A percentile compares a stretch with the other conserved stretches of the same genome.
These are phyloP conservation scores for Thunnus thynnus DNA, from an alignment of 2,113 vertebrate genomes.

Conservation along the genomic window DNA sequence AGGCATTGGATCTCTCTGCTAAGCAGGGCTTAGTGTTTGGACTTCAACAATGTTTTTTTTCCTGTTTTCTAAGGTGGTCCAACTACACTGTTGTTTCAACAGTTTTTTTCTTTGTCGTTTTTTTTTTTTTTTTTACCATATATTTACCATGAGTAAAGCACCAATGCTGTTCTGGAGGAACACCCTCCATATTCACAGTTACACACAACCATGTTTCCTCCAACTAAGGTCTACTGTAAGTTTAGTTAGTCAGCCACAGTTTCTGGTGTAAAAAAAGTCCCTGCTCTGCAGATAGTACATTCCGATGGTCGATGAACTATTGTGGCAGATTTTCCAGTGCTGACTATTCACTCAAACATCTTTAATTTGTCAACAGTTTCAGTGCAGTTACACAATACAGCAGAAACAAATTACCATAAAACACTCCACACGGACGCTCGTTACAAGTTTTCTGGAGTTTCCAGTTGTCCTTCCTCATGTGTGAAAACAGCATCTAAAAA, in stretches of 20 bases:
- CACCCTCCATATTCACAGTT: not conserved
- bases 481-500: not conserved
- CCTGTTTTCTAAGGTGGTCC: constrained; percentile 45
- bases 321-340: too few species aligned
- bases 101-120: not conserved
- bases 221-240: not conserved
- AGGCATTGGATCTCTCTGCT: constrained; percentile 37
- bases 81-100: constrained; percentile 27
- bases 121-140: not conserved
- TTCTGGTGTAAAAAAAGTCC: not conserved
- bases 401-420: not conserved
- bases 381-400: too few species aligned
- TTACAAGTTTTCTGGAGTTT: too few species aligned
- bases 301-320: too few species aligned
- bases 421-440: not conserved
- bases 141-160: not conserved
- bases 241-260: not conserved
- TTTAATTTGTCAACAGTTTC: too few species aligned
- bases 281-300: not conserved
- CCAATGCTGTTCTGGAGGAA: not conserved
- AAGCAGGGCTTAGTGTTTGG: constrained; percentile 24
- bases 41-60: constrained; percentile 42
- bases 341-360: too few species aligned
- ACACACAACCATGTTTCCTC: constrained; percentile 3
- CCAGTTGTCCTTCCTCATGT: not conserved